Percentiles rank a stretch among this genome's conserved stretches.
These are phyloP conservation scores for Muscicapa comitata DNA, from an alignment of 2,797 vertebrate species.

Conservation along the genomic window DNA sequence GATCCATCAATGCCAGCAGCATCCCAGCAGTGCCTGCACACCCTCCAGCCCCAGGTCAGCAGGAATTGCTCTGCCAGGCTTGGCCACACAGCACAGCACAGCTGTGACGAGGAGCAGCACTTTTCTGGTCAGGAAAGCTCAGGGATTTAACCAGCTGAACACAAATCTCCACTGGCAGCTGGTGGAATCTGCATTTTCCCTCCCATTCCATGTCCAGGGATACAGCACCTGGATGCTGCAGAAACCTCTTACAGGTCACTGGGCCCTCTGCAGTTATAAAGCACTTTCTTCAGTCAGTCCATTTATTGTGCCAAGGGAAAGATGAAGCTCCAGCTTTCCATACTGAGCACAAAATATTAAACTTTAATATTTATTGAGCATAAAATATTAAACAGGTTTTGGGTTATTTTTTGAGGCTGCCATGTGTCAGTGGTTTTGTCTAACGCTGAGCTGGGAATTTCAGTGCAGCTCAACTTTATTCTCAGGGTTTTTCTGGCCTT, in stretches of 20 bases:
- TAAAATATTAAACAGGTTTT: background rate
- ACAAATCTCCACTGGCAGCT: background rate
- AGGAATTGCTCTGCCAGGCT: background rate
- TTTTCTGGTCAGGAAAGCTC: background rate
- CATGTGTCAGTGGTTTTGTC: background rate
- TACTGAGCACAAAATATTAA: background rate
- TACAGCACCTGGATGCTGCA: accelerated
- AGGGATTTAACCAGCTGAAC: background rate
- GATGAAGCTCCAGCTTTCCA: background rate
- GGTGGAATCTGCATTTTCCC: background rate
- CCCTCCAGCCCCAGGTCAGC: background rate
- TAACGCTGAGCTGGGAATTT: background rate
- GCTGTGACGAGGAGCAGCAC: background rate
- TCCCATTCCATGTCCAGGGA: background rate
- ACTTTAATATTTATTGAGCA: background rate
- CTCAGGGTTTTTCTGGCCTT: background rate
- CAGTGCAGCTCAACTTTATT: background rate
- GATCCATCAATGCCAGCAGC: background rate
- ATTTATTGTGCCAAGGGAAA: background rate
- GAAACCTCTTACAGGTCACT: background rate
- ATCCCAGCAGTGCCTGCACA: accelerated
- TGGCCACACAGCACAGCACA: background rate
- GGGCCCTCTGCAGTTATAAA: background rate
- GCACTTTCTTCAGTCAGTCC: background rate
- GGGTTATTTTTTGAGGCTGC: background rate